Percentiles rank a stretch among this genome's conserved stretches.
Conservation (phyloP, 2,113 vertebrate species). For the Crotalus helleri region DNA sequence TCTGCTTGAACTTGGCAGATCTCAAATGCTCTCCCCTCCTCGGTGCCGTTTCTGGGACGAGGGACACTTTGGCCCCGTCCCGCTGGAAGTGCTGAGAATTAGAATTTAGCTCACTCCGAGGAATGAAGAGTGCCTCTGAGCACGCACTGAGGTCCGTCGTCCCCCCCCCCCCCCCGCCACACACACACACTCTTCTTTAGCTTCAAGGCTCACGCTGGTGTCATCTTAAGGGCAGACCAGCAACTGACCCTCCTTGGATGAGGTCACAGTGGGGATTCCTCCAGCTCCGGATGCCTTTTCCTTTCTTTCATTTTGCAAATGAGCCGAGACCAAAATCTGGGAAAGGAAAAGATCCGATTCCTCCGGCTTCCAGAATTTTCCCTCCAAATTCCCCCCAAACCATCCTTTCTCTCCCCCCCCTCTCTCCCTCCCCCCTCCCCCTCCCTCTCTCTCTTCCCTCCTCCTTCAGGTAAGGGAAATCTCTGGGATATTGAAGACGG, state of each 20-base stretch:
- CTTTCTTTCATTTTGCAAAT: background rate
- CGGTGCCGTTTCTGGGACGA: background rate
- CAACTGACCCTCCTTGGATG: too few relatives aligned
- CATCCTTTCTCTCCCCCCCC: background rate
- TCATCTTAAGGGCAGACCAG: too few relatives aligned
- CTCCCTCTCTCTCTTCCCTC: background rate
- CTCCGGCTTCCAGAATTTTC: background rate
- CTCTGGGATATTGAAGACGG: fast-evolving
- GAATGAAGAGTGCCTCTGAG: background rate
- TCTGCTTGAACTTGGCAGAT: background rate
- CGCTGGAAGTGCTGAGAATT: background rate
- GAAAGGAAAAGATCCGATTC: background rate
- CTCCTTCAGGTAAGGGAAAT: background rate
- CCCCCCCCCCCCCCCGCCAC: fast-evolving
- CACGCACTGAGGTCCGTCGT: background rate
- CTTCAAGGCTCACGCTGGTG: background rate
- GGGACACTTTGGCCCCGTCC: background rate
- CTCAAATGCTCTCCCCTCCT: too few relatives aligned
- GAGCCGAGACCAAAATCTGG: background rate
- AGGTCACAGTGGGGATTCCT: background rate
- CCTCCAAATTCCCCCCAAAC: background rate
- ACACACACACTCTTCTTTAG: background rate
- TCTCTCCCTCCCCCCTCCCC: too few relatives aligned
- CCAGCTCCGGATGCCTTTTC: too few relatives aligned
- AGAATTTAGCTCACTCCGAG: background rate